Evolutionary conservation across 1,140 invertebrate genomes (phyloP), one percentile per base, ranked within the genome.

Genomic region (Berghia stephanieae): DNA sequence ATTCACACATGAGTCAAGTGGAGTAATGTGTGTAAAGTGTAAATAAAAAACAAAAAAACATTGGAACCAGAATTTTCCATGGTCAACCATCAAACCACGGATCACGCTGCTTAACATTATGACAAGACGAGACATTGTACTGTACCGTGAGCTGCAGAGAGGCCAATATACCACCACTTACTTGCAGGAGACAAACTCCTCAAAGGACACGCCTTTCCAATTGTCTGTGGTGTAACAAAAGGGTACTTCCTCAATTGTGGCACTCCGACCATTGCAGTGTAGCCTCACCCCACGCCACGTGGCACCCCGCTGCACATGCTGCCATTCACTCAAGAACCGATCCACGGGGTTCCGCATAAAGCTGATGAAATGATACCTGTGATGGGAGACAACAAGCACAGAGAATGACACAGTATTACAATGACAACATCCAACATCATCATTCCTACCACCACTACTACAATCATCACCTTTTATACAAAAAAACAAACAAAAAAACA

Each of bases 231-330:
- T 83, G 79, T 88, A 93, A 83, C 92, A 93, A 44, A 89, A 85
- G 3, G 91, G 91, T 1, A 92, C 85, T 81, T 92, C 90, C 38
- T 93, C 90, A 31, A 93, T 91, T 63, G 92, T 94, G 27, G 96
- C 95, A 42, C 93, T 92, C 52, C 94, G 91, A 1, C 97, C 97
- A 75, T 88, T 88, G 70, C 89, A 90, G 24, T 80, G 78, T 0
- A 87, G 81, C 27, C 77, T 67, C 1, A 86, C 84, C 16, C 79
- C 79, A 79, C 91, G 92, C 98, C 98, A 99, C n/a, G 97, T 99
- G 66, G 97, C 98, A 43, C 98, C 98, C 40, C 98, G 92, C 86
- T 96, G 94, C 2, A 99, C 98, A 90, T 99, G 98, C 63, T 94
- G 92, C 89, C 95, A 98, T 90, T 99, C 97, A 78, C 95, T 97